These are phyloP conservation scores for Lottia scabra DNA, from an alignment of 2,888 invertebrate genomes.

Conservation along the genomic window DNA sequence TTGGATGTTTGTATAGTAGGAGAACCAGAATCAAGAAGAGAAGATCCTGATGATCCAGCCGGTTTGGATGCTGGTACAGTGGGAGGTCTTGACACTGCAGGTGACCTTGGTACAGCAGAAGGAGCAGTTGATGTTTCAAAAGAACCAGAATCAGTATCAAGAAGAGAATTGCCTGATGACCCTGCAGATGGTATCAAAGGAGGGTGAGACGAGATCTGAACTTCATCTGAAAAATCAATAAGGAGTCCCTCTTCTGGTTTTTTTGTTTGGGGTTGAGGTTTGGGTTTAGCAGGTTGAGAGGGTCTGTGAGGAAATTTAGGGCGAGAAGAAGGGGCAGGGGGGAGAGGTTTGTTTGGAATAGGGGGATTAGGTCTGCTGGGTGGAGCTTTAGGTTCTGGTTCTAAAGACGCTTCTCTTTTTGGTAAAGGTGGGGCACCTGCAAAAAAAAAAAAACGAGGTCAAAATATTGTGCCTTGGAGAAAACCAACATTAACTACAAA, in stretches of 20 bases:
- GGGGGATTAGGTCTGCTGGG: background rate
- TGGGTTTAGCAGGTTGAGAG: background rate
- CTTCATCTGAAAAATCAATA: background rate
- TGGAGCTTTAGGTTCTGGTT: background rate
- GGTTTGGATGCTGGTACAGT: background rate
- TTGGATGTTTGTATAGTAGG: background rate
- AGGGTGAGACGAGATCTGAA: background rate
- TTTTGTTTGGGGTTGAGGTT: background rate
- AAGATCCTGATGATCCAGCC: no score
- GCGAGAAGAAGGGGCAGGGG: background rate
- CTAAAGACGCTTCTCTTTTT: background rate
- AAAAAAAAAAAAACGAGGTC: no score
- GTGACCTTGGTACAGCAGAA: constrained; percentile 17
- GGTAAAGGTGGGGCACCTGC: background rate
- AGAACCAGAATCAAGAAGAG: no score
- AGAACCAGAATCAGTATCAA: background rate
- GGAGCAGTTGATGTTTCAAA: constrained; percentile 8
- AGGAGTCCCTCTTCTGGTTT: background rate
- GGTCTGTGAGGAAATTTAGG: background rate
- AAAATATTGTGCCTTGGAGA: no score
- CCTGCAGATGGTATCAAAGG: background rate
- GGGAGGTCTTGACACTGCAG: no score
- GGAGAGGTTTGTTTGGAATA: background rate
- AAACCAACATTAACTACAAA: no score
- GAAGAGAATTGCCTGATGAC: no score